These are phyloP conservation scores for Terrapene triunguis DNA, from an alignment of 2,113 vertebrate genomes.

Conservation along the genomic window DNA sequence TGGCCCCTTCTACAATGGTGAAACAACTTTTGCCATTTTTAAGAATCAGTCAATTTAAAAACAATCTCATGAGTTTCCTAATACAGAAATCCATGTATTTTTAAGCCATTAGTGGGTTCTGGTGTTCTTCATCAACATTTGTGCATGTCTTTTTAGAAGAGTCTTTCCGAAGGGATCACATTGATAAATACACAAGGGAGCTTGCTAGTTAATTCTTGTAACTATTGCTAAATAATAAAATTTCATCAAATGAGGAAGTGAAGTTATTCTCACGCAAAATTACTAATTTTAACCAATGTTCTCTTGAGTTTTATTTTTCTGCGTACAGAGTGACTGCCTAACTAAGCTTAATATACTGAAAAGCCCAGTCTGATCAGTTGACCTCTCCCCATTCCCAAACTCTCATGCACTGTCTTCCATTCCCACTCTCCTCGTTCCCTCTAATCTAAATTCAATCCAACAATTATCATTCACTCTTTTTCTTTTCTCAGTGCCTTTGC, in stretches of 20 bases:
- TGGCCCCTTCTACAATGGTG: not conserved
- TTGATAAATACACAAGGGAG: not conserved
- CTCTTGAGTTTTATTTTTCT: not conserved
- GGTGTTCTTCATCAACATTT: not conserved
- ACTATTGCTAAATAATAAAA: not conserved
- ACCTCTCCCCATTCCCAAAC: not conserved
- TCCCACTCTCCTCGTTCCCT: not conserved
- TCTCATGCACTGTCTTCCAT: not conserved
- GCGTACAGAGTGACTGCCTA: not conserved
- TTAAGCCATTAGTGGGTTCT: not conserved
- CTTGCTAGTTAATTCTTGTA: not conserved
- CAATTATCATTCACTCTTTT: not conserved
- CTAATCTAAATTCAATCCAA: not conserved
- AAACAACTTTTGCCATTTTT: not conserved
- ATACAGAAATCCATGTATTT: not conserved
- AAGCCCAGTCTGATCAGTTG: not conserved
- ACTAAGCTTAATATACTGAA: not conserved
- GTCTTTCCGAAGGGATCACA: not conserved
- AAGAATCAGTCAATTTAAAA: not conserved
- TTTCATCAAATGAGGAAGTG: not conserved
- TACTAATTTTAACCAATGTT: not conserved
- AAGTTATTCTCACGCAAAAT: not conserved
- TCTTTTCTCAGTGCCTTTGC: not conserved
- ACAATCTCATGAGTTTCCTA: not conserved
- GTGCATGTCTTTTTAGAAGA: not conserved